Percentiles rank a stretch among this genome's conserved stretches.
These are phyloP conservation scores for Parnassius mnemosyne DNA, from an alignment of 2,888 invertebrate genomes.

Conservation along the genomic window DNA sequence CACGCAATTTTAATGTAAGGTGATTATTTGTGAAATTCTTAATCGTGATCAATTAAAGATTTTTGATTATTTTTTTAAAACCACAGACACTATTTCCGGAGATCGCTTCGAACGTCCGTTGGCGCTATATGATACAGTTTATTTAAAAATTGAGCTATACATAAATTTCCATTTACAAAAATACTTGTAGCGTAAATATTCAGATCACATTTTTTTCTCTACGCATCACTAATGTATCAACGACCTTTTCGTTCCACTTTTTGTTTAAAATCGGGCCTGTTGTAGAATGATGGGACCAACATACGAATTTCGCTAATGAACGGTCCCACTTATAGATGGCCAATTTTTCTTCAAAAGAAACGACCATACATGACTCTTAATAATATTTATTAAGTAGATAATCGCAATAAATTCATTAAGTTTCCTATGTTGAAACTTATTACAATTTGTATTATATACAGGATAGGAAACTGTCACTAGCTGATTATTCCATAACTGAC, in stretches of 20 bases:
- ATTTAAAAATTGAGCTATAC: constrained; percentile 75
- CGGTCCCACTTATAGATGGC: constrained; percentile 13
- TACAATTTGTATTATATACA: no score
- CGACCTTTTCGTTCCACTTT: constrained; percentile 30
- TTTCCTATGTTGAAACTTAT: no score
- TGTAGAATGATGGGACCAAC: neutral
- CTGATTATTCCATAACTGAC: no score
- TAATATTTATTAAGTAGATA: neutral
- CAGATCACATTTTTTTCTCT: constrained; percentile 73
- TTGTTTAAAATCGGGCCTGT: constrained; percentile 6
- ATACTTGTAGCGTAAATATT: constrained; percentile 75
- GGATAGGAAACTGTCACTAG: no score
- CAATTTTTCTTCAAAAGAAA: neutral
- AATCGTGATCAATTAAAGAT: constrained; percentile 46
- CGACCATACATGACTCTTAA: constrained; percentile 14
- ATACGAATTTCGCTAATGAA: constrained; percentile 4
- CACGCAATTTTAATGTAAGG: constrained; percentile 48
- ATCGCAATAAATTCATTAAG: no score
- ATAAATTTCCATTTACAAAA: constrained; percentile 76
- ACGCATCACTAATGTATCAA: constrained; percentile 39
- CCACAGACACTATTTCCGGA: constrained; percentile 31
- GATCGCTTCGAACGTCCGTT: constrained; percentile 28
- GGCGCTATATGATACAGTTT: constrained; percentile 44
- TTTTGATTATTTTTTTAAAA: constrained; percentile 34
- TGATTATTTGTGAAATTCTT: constrained; percentile 44